phyloP scores from a whole-genome alignment of 2,113 vertebrate genomes.

The Ammodramus savannarum region DNA sequence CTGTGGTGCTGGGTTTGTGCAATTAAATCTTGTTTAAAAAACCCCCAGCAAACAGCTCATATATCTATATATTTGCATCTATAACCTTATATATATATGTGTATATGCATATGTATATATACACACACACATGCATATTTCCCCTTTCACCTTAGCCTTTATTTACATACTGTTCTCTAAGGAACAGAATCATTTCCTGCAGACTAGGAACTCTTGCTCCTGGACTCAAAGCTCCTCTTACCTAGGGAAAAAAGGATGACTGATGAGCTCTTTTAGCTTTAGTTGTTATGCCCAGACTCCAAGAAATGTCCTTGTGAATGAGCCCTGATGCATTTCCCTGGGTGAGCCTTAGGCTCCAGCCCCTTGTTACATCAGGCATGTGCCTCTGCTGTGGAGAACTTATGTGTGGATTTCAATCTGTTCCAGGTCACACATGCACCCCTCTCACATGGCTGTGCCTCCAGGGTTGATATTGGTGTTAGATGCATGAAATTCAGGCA shows the following conservation, averaged over 20 bases:
- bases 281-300: not conserved
- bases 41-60: rapidly evolving
- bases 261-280: not conserved
- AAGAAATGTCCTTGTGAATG: not conserved
- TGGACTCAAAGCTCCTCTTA: not conserved
- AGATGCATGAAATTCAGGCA: not conserved
- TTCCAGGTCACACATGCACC: not conserved
- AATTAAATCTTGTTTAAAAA: not conserved
- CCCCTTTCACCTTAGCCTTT: not conserved
- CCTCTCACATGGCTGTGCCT: not conserved
- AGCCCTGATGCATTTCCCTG: not conserved
- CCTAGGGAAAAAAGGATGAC: not conserved
- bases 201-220: not conserved
- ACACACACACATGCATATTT: rapidly evolving
- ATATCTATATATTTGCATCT: not conserved
- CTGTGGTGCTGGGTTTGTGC: not conserved
- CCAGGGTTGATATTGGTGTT: not conserved
- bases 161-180: not conserved
- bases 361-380: not conserved
- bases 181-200: not conserved
- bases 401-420: not conserved
- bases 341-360: not conserved
- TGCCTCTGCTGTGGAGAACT: not conserved
- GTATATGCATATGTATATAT: rapidly evolving
- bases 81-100: not conserved